Evolutionary conservation across 1,140 invertebrate species (phyloP).

Genomic region (Drosophila cardini): DNA sequence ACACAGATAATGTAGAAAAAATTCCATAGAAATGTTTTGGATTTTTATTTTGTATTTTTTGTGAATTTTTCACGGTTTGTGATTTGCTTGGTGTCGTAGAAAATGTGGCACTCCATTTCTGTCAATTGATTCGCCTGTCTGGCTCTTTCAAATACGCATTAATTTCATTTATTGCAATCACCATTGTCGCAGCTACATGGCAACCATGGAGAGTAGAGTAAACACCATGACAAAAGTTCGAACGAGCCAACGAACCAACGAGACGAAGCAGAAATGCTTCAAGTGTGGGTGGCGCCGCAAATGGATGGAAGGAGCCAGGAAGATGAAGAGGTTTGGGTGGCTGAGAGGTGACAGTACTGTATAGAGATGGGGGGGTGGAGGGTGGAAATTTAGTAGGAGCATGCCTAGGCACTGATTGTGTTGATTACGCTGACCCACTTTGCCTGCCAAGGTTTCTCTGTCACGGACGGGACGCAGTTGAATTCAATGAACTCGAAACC

Average conservation of each 20-base stretch:
- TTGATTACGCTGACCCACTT: constrained; percentile 81
- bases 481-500: constrained; percentile 83
- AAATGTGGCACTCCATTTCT: constrained; percentile 74
- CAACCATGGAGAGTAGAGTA: constrained; percentile 74
- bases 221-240: constrained; percentile 68
- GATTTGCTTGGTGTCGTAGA: constrained; percentile 31
- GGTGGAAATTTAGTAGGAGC: constrained; percentile 25
- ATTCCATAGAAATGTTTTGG: constrained; percentile 42
- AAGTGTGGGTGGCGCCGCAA: constrained; percentile 20
- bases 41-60: constrained; percentile 41
- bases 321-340: too few species aligned
- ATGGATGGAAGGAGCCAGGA: background rate
- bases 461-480: constrained; percentile 38
- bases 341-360: background rate
- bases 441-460: constrained; percentile 61
- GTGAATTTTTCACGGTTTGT: constrained; percentile 20
- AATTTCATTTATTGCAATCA: constrained; percentile 83
- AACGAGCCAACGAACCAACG: constrained; percentile 29
- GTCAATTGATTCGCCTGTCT: constrained; percentile 83
- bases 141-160: constrained; percentile 81
- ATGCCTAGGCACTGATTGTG: constrained; percentile 80
- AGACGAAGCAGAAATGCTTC: constrained; percentile 14
- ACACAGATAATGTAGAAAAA: constrained; percentile 6
- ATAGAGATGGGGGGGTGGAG: background rate
- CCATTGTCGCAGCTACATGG: constrained; percentile 66